These are phyloP conservation scores for Hemistola chrysoprasaria DNA, from an alignment of 2,888 invertebrate species.

Conservation along the genomic window DNA sequence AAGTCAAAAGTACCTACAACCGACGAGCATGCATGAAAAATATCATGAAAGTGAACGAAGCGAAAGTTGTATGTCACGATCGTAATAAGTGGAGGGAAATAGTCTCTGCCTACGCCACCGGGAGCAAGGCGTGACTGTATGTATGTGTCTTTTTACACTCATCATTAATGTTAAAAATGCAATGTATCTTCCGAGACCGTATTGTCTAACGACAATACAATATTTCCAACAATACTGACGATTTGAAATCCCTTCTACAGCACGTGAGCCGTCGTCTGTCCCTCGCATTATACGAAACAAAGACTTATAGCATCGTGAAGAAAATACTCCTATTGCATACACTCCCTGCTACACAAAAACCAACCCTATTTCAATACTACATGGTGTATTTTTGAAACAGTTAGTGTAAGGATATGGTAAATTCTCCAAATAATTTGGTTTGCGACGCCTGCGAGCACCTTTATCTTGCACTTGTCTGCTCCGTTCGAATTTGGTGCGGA, in stretches of 20 bases:
- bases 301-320: conserved; percentile 37
- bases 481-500: conserved; percentile 27
- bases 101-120: too few species aligned
- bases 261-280: conserved; percentile 38
- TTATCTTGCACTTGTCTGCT: conserved; percentile 34
- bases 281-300: conserved; percentile 42
- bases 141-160: too few species aligned
- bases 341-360: conserved; percentile 9
- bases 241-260: conserved; percentile 30
- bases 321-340: conserved; percentile 33
- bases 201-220: conserved; percentile 22
- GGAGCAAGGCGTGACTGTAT: too few species aligned
- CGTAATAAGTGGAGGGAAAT: too few species aligned
- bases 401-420: conserved; percentile 16
- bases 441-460: conserved; percentile 35
- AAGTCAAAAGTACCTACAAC: too few species aligned
- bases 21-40: too few species aligned
- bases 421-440: conserved; percentile 41
- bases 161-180: too few species aligned
- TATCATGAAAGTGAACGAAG: too few species aligned
- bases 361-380: conserved; percentile 7
- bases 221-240: conserved; percentile 26
- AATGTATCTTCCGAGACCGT: too few species aligned
- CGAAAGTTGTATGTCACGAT: too few species aligned
- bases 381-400: not conserved